A percentile compares a stretch with the other conserved stretches of the same genome.
Conservation (phyloP, 2,113 vertebrate species). For the Megaleporinus macrocephalus region DNA sequence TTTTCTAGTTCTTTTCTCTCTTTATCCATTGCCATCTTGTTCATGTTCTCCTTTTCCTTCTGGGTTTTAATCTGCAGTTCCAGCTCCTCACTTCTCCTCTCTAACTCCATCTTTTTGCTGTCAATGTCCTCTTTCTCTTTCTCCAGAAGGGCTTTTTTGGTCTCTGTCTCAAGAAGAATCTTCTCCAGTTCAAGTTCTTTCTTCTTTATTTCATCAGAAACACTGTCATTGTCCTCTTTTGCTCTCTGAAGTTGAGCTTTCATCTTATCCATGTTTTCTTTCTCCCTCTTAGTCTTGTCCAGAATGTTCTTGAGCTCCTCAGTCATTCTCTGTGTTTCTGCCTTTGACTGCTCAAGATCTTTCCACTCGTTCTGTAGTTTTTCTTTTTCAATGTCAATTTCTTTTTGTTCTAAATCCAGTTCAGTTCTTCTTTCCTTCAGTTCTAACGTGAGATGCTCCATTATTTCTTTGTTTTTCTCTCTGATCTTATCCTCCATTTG, state of each 20-base stretch:
- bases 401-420: not conserved
- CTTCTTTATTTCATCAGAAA: not conserved
- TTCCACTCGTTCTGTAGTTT: constrained; percentile 24
- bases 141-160: constrained; percentile 4
- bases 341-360: not conserved
- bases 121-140: constrained; percentile 28
- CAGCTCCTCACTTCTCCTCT: not conserved
- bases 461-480: too few species aligned
- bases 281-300: too few species aligned
- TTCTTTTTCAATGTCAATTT: not conserved
- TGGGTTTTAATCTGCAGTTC: not conserved
- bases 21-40: constrained; percentile 10
- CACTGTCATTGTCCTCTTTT: not conserved
- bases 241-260: not conserved
- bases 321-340: not conserved
- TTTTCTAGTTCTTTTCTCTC: constrained; percentile 10
- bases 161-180: constrained; percentile 2
- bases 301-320: not conserved
- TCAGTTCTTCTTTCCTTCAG: too few species aligned
- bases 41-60: constrained; percentile 6
- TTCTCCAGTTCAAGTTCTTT: constrained; percentile 20
- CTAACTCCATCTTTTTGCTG: constrained; percentile 9
- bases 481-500: too few species aligned
- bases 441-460: too few species aligned
- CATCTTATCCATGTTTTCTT: constrained; percentile 3